Evolutionary conservation across 2,888 invertebrate genomes (phyloP).

Genomic region (Noctua janthina): DNA sequence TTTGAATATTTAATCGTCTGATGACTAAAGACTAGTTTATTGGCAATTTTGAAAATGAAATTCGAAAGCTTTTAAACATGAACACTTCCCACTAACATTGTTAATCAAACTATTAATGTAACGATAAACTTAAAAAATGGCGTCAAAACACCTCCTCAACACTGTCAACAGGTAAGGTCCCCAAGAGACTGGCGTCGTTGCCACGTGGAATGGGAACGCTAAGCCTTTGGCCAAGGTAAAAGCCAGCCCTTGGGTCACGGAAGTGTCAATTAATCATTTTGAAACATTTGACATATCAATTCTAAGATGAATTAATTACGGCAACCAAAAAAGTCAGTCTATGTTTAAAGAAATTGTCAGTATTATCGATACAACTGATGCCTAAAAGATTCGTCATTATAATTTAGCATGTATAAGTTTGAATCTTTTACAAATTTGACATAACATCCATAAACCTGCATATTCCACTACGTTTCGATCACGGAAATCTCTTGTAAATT

Average conservation of each 20-base stretch:
- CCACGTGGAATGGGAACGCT: too few species aligned
- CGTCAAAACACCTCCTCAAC: too few species aligned
- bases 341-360: background rate
- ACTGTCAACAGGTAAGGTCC: too few species aligned
- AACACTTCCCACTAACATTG: background rate
- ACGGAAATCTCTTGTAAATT: slow-evolving; percentile 37
- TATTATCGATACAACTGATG: background rate
- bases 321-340: background rate
- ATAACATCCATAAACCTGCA: background rate
- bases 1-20: background rate
- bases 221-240: too few species aligned
- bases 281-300: background rate
- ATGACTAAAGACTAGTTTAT: background rate
- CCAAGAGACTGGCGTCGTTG: too few species aligned
- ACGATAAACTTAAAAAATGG: too few species aligned
- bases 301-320: background rate
- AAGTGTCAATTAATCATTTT: too few species aligned
- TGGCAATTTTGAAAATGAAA: background rate
- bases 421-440: too few species aligned
- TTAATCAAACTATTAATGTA: too few species aligned
- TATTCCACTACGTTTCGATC: background rate
- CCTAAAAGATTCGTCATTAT: background rate
- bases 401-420: background rate
- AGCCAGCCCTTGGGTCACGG: too few species aligned
- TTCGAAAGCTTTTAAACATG: background rate